A percentile compares a stretch with the other conserved stretches of the same genome.
phyloP scores from a whole-genome alignment of 2,797 vertebrate species.

The Rhinophrynus dorsalis region DNA sequence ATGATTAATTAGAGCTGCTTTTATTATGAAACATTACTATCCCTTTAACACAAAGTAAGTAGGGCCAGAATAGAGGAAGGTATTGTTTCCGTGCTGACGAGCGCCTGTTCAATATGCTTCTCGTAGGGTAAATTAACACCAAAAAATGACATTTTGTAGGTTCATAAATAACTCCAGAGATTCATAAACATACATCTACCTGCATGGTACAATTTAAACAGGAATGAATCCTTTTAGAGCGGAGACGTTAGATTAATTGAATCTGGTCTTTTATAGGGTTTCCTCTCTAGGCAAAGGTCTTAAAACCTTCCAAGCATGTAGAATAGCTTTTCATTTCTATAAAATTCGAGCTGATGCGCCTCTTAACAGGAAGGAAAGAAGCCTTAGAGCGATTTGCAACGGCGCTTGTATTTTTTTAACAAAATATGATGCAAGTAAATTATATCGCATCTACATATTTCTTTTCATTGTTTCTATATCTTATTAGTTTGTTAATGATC shows the following conservation, averaged over 20 bases:
- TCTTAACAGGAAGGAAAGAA: constrained; percentile 20
- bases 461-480: background rate
- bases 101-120: background rate
- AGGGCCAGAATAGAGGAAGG: no score
- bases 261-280: constrained; percentile 49
- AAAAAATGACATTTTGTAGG: constrained; percentile 26
- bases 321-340: constrained; percentile 47
- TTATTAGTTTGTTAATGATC: constrained; percentile 11
- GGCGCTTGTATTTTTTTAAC: constrained; percentile 3
- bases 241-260: constrained; percentile 46
- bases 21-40: no score
- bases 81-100: no score
- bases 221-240: constrained; percentile 29
- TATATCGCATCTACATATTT: constrained; percentile 17
- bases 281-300: constrained; percentile 49
- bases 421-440: constrained; percentile 44
- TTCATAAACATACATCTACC: constrained; percentile 45
- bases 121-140: constrained; percentile 9
- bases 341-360: constrained; percentile 39
- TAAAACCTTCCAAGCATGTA: constrained; percentile 49
- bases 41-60: no score
- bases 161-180: constrained; percentile 37
- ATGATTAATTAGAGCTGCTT: no score
- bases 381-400: constrained; percentile 33
- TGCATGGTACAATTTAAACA: constrained; percentile 39